These are phyloP conservation scores for Silurus meridionalis DNA, from an alignment of 2,113 vertebrate genomes.

Conservation along the genomic window DNA sequence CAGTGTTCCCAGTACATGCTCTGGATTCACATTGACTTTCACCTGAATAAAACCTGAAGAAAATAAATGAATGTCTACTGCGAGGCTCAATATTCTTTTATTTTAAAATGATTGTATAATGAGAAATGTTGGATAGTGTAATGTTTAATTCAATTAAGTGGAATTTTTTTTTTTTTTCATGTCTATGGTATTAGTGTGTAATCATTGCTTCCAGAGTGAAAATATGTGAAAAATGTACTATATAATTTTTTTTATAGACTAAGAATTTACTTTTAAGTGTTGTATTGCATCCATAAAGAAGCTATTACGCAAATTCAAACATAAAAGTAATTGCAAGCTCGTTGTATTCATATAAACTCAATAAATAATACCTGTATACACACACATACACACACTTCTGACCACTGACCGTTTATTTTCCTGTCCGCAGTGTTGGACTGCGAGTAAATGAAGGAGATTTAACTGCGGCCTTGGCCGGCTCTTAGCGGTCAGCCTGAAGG, in stretches of 20 bases:
- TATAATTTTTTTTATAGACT: neutral
- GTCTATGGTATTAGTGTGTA: neutral
- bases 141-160: neutral
- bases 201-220: neutral
- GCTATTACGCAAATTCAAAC: neutral
- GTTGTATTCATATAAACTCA: neutral
- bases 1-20: neutral
- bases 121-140: neutral
- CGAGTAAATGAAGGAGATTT: conserved; percentile 25
- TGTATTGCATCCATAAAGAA: neutral
- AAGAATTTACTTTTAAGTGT: neutral
- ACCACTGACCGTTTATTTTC: conserved; percentile 35
- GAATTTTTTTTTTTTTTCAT: neutral
- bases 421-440: neutral
- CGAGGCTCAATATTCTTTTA: neutral
- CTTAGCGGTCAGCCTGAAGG: conserved; percentile 34
- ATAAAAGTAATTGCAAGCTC: neutral
- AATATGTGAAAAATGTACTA: neutral
- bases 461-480: conserved; percentile 17
- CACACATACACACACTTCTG: conserved; percentile 10
- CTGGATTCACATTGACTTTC: neutral
- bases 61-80: neutral
- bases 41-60: neutral
- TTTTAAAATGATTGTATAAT: neutral
- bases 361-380: neutral